Conservation (phyloP, 2,888 invertebrate species). For the Chaetoderma sp. region DNA sequence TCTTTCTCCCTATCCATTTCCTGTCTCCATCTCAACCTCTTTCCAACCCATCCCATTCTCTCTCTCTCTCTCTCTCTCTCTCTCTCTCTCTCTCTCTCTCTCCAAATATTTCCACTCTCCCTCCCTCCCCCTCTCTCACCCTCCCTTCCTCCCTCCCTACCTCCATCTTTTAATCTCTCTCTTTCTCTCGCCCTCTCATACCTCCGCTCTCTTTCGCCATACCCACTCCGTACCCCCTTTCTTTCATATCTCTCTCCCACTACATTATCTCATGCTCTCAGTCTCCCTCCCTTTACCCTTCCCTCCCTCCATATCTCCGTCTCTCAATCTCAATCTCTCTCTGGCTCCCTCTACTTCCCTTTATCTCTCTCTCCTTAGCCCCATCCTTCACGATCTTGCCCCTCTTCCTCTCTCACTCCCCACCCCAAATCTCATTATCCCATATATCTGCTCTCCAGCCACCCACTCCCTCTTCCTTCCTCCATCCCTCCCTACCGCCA, state of each 20-base stretch:
- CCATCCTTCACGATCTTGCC: too few species aligned
- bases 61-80: constrained; percentile 6
- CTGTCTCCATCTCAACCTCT: neutral
- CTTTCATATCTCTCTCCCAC: neutral
- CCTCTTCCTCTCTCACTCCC: too few species aligned
- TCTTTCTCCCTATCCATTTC: neutral
- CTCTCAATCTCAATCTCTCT: constrained; percentile 13
- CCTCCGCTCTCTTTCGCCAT: neutral
- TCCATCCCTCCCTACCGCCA: too few species aligned
- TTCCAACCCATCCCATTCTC: neutral
- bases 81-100: constrained; percentile 7
- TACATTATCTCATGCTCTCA: neutral
- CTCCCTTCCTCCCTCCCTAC: constrained; percentile 6
- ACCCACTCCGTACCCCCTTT: constrained; percentile 22
- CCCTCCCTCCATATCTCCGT: neutral
- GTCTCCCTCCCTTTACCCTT: neutral
- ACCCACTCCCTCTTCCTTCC: too few species aligned
- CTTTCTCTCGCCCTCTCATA: neutral
- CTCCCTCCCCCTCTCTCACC: constrained; percentile 6
- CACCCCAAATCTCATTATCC: too few species aligned
- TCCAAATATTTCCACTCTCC: constrained; percentile 12
- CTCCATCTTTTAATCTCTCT: constrained; percentile 6
- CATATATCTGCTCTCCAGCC: too few species aligned
- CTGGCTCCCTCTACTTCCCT: too few species aligned
- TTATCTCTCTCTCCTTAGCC: too few species aligned